Evolutionary conservation across 2,113 vertebrate species (phyloP).

Genomic region (Copsychus sechellarum): DNA sequence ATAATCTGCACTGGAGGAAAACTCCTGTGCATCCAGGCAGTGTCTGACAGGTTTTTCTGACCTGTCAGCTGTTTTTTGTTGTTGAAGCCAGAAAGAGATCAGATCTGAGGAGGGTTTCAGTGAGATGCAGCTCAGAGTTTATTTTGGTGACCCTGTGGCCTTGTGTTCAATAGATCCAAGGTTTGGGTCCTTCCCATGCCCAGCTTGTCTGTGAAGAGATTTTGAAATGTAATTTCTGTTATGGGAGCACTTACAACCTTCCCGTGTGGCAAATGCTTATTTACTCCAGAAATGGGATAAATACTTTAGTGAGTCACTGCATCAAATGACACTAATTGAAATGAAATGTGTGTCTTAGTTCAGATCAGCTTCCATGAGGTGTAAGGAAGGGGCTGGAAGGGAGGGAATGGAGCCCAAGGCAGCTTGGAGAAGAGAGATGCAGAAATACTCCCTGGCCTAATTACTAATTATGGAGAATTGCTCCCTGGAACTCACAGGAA

Average conservation of each 20-base stretch:
- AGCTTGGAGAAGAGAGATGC: background rate
- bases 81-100: rapidly evolving
- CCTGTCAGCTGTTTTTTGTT: background rate
- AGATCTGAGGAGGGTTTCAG: background rate
- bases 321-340: background rate
- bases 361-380: background rate
- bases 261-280: background rate
- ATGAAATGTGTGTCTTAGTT: background rate
- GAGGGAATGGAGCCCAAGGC: background rate
- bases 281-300: background rate
- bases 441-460: background rate
- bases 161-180: rapidly evolving
- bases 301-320: background rate
- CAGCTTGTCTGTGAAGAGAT: background rate
- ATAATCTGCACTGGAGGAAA: background rate
- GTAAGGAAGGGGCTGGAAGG: background rate
- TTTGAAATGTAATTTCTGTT: background rate
- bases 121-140: background rate
- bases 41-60: background rate
- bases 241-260: background rate
- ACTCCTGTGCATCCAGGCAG: background rate
- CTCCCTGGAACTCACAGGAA: background rate
- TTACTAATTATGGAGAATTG: background rate
- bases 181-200: background rate
- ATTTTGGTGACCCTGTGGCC: background rate